Evolutionary conservation across 1,140 invertebrate genomes (phyloP), one percentile per base, ranked within the genome.

Genomic region (Pomacea maculata): DNA sequence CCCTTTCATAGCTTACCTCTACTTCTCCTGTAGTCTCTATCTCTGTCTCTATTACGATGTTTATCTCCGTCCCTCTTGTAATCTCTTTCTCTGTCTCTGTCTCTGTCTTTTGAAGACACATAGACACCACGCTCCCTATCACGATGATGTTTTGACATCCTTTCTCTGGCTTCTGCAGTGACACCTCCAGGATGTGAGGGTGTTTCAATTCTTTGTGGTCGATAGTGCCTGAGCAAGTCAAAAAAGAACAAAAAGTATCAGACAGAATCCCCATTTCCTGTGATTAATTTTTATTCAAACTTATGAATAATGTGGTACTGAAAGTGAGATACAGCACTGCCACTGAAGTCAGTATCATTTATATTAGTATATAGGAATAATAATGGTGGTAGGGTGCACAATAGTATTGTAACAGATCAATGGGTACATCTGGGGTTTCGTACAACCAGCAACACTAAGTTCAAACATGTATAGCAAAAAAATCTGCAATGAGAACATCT

Each of bases 111-210:
- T 61, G 90, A 93, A 85, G 92, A 92, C 0, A 91, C 91, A 86
- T 92, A 90, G 25, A 93, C 89, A 61, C 93, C 93, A 78, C 93
- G 91, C 14, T 94, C 92, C 82, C 92, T 92, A 63, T 94, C 92
- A 83, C 83, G 88, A 57, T 88, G 82, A 79, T 86, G 86, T 83
- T 88, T 92, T 82, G 95, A 93, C 61, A 95, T 91, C 83, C 95
- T 93, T 86, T 95, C 93, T 83, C 94, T 92, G 0, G 96, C 96
- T 89, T 95, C 94, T 78, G 94, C 93, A 65, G 95, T 96, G 6
- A 98, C 95, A 52, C 97, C 97, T 64, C 97, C 97, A 9, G 97
- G 97, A 87, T 98, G 94, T 0, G 97, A 96, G 0, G 97, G 97
- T 12, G 97, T 98, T 92, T 99, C 97, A 86, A 95, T 94, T 85